These are phyloP conservation scores for Chalcosyrphus nemorum DNA, from an alignment of 2,888 invertebrate genomes.

Conservation along the genomic window DNA sequence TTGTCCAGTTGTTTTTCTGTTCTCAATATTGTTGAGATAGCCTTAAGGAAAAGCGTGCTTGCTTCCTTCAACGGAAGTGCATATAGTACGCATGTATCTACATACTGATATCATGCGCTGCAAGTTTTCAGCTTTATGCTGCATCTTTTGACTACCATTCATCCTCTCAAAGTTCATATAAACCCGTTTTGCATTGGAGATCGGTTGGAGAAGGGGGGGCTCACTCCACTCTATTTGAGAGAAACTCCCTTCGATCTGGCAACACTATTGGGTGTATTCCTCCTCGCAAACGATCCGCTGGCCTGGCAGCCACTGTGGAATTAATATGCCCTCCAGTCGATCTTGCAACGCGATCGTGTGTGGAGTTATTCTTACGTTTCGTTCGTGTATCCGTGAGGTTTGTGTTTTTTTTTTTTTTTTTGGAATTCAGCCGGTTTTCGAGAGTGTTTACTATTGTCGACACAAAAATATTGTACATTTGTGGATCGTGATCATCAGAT, in stretches of 20 bases:
- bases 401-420: conserved; percentile 15
- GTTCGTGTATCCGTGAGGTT: neutral
- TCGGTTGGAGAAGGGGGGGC: neutral
- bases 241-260: conserved; percentile 9
- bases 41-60: conserved; percentile 57
- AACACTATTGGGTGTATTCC: conserved; percentile 38
- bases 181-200: conserved; percentile 51
- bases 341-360: conserved; percentile 71
- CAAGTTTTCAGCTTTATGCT: conserved; percentile 3
- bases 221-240: neutral
- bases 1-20: conserved; percentile 9
- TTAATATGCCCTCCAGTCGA: conserved; percentile 70
- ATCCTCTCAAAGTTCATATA: conserved; percentile 56
- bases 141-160: conserved; percentile 51
- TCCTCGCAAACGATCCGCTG: conserved; percentile 31
- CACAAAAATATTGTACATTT: conserved; percentile 17
- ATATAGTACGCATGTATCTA: conserved; percentile 3
- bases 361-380: conserved; percentile 42
- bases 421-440: conserved; percentile 62
- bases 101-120: neutral
- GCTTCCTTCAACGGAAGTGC: conserved; percentile 63
- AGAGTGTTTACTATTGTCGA: conserved; percentile 48
- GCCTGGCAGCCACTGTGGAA: conserved; percentile 43
- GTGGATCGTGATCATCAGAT: conserved; percentile 58
- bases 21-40: conserved; percentile 30